Evolutionary conservation across 2,113 vertebrate genomes (phyloP).

Genomic region (Pomatostomus ruficeps): DNA sequence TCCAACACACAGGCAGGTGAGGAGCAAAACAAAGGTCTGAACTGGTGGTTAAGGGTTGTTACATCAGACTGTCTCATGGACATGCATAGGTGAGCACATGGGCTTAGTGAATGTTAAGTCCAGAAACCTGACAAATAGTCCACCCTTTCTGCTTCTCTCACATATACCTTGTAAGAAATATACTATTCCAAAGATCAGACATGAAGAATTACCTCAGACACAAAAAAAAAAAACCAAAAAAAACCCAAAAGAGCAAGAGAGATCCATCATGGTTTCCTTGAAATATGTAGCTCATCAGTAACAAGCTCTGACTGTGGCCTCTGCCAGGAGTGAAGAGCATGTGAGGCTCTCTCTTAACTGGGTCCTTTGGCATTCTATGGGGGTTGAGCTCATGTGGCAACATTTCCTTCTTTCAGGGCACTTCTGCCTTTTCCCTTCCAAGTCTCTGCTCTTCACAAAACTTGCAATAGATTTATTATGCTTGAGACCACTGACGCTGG

Average conservation of each 20-base stretch:
- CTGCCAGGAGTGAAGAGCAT: background rate
- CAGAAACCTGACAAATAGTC: background rate
- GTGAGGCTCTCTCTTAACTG: background rate
- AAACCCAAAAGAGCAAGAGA: background rate
- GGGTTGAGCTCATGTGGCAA: background rate
- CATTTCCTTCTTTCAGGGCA: background rate
- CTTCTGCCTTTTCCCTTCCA: background rate
- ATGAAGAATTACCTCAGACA: background rate
- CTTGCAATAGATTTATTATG: background rate
- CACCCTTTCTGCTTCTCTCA: background rate
- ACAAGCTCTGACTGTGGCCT: background rate
- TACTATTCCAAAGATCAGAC: background rate
- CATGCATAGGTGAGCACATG: background rate
- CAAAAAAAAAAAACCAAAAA: background rate
- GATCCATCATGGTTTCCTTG: background rate
- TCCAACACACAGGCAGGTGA: background rate
- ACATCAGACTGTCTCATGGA: background rate
- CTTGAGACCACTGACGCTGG: background rate
- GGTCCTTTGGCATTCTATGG: background rate
- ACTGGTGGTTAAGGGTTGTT: background rate
- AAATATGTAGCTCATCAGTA: background rate
- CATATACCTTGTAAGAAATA: background rate
- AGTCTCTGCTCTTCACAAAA: background rate
- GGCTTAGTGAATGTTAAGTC: background rate
- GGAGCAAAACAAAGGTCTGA: background rate